Evolutionary conservation across 2,888 invertebrate genomes (phyloP).

Genomic region (Heteropelma amictum): DNA sequence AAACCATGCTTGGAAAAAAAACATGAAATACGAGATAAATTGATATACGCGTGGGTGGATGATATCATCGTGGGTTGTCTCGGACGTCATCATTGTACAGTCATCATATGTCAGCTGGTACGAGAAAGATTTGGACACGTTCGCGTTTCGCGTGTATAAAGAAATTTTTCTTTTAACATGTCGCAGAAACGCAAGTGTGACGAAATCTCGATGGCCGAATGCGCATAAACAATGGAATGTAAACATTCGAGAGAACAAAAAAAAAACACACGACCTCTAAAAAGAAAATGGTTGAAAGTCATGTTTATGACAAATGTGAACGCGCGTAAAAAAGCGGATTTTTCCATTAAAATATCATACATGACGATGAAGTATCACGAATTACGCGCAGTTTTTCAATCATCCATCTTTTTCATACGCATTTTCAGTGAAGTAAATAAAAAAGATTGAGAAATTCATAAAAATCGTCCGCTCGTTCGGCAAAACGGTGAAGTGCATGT

Average conservation of each 20-base stretch:
- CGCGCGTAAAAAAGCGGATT: too few relatives aligned
- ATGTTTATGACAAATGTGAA: too few relatives aligned
- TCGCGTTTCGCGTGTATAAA: background rate
- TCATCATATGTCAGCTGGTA: slow-evolving; percentile 53
- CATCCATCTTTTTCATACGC: background rate
- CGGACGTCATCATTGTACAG: slow-evolving; percentile 53
- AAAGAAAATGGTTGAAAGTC: background rate
- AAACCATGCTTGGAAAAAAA: slow-evolving; percentile 7
- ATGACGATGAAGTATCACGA: too few relatives aligned
- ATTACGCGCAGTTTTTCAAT: too few relatives aligned
- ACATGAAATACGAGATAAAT: slow-evolving; percentile 23
- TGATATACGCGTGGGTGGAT: slow-evolving; percentile 50
- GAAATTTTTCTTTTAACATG: slow-evolving; percentile 8
- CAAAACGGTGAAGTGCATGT: slow-evolving; percentile 1
- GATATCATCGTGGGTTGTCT: slow-evolving; percentile 47
- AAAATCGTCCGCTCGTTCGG: too few relatives aligned
- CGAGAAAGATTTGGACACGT: slow-evolving; percentile 13
- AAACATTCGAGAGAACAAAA: background rate
- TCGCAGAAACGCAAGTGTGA: background rate
- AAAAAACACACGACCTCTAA: background rate
- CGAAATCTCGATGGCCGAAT: background rate
- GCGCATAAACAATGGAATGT: background rate
- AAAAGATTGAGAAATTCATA: background rate
- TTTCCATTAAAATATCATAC: too few relatives aligned
- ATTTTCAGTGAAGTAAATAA: background rate